Conservation (phyloP, 2,888 invertebrate genomes). For the Elegia similella region DNA sequence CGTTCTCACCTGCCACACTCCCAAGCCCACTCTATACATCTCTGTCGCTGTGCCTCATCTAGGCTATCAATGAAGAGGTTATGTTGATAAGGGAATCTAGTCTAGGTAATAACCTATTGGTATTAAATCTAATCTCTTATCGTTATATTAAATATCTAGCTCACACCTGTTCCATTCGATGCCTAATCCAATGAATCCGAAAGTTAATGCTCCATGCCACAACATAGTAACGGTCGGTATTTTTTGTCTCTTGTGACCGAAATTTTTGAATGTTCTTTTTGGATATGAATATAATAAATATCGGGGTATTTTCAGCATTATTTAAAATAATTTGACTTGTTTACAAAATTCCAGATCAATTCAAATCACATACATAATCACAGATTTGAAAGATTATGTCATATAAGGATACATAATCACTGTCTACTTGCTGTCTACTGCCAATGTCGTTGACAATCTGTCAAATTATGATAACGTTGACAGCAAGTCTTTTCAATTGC, state of each 20-base stretch:
- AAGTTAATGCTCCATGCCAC: constrained; percentile 72
- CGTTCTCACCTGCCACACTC: too few relatives aligned
- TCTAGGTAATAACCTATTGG: not conserved
- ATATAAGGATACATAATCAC: too few relatives aligned
- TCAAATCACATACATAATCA: too few relatives aligned
- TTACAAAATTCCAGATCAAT: not conserved
- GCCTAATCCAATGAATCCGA: constrained; percentile 58
- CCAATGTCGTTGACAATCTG: too few relatives aligned
- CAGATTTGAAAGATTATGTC: too few relatives aligned
- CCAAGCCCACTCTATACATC: too few relatives aligned
- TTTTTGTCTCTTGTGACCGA: constrained; percentile 67
- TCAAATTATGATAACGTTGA: too few relatives aligned
- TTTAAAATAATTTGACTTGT: not conserved
- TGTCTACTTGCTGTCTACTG: too few relatives aligned
- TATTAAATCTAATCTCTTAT: not conserved
- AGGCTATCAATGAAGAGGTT: too few relatives aligned
- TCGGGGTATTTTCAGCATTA: constrained; percentile 10
- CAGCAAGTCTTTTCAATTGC: too few relatives aligned
- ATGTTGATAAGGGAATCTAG: too few relatives aligned
- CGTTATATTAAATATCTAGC: not conserved
- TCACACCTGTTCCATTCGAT: constrained; percentile 65
- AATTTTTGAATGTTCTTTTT: constrained; percentile 61
- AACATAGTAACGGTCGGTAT: constrained; percentile 51
- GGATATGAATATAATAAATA: constrained; percentile 14
- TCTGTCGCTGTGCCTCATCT: too few relatives aligned